Evolutionary conservation across 2,797 vertebrate species (phyloP), one percentile per base, ranked within the genome.

Genomic region (Gymnocypris eckloni): DNA sequence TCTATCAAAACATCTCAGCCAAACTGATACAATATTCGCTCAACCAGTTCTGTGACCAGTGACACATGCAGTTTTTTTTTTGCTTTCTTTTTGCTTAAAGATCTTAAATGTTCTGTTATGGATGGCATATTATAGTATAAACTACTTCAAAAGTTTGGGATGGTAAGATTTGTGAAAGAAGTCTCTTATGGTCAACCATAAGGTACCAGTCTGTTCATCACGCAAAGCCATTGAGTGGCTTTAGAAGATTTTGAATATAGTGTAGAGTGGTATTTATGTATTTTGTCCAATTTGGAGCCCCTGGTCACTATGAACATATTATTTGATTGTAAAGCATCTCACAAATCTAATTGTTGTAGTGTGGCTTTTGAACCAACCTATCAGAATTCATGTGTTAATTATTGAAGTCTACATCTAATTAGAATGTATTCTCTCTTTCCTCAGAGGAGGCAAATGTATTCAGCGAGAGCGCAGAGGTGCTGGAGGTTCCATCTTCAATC

Each of bases 401-500:
- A 61, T 61, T 12, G 59, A 61, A 12, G 59, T 25, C 48, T 70
- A 52, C 2, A 61, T 76, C 76, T 79, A 54, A 66, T 37, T 22
- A 4, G 13, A 48, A 33, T 52, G 54, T 41, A 16, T 80, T 13
- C n/a, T 83, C 37, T 84, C 22, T 80, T 22, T 89, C 54, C 7
- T 39, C 78, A 90, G 90, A 69, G 69, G 89, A 89, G 25, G 61
- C 3, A 2, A 91, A 91, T 41, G 59, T 64, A 13, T 88, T 91
- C n/a, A 86, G 88, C 4, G 90, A 91, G 73, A 89, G 81, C 45
- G 22, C 85, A 41, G 90, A 91, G 56, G 48, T 79, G 25, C 33
- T 82, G 48, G 87, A 90, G 6, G 85, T 89, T 61, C 76, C 88
- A 9, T 90, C 90, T n/a, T 91, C 90, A 25, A 89, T 90, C 6